A percentile compares a stretch with the other conserved stretches of the same genome.
These are phyloP conservation scores for Mactra quadrangularis DNA, from an alignment of 1,140 invertebrate genomes.

Conservation along the genomic window DNA sequence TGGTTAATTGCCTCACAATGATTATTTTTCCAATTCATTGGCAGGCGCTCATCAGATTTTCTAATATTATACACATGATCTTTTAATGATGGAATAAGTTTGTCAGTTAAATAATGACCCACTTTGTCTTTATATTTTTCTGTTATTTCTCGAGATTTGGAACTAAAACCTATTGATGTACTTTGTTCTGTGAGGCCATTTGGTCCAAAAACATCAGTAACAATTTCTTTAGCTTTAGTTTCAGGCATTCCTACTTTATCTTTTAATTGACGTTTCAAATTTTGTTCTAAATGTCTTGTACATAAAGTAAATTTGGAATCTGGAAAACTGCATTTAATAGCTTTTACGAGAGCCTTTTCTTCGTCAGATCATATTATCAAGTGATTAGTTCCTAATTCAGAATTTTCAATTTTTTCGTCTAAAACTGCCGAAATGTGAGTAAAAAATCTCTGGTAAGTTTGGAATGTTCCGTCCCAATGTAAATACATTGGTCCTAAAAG, in stretches of 20 bases:
- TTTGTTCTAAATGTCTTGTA: constrained; percentile 52
- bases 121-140: too few species aligned
- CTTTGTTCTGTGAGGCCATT: constrained; percentile 11
- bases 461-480: constrained; percentile 50
- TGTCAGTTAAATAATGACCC: too few species aligned
- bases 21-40: too few species aligned
- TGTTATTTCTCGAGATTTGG: too few species aligned
- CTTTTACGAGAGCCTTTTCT: constrained; percentile 35
- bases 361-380: constrained; percentile 48
- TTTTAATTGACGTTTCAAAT: constrained; percentile 37
- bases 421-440: constrained; percentile 16
- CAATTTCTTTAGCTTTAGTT: constrained; percentile 26
- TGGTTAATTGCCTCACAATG: too few species aligned
- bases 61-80: too few species aligned
- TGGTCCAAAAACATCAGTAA: constrained; percentile 18
- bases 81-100: too few species aligned
- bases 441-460: constrained; percentile 42
- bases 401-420: neutral
- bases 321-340: constrained; percentile 19
- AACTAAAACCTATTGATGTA: too few species aligned
- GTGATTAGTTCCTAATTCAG: constrained; percentile 15
- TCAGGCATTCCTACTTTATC: constrained; percentile 26
- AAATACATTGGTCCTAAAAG: constrained; percentile 50
- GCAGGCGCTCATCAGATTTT: too few species aligned
- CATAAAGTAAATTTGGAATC: too few species aligned